These are phyloP conservation scores for Xiphophorus hellerii DNA, from an alignment of 2,113 vertebrate species.

Conservation along the genomic window DNA sequence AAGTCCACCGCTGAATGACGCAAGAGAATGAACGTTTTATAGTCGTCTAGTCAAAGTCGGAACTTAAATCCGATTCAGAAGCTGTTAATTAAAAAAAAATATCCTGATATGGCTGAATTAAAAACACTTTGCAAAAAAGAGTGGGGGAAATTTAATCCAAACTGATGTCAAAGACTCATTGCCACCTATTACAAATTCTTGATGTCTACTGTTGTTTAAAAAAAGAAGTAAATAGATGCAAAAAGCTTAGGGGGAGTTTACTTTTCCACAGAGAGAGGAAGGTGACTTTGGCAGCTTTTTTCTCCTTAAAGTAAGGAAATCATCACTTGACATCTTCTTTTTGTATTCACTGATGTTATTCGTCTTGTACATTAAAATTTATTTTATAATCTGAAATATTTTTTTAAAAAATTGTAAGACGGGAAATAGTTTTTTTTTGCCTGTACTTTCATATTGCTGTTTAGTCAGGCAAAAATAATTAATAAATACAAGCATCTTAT, in stretches of 20 bases:
- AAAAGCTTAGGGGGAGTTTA: not conserved
- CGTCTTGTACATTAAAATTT: not conserved
- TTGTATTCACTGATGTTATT: not conserved
- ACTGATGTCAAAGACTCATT: not conserved
- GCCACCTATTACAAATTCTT: not conserved
- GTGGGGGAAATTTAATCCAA: not conserved
- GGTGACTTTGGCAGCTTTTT: not conserved
- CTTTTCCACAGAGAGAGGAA: not conserved
- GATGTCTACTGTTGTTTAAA: not conserved
- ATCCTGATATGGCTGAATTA: not conserved
- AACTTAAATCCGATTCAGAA: not conserved
- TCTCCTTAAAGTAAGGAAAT: not conserved
- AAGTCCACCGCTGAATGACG: not conserved
- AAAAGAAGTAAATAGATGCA: not conserved
- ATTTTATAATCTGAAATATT: not conserved
- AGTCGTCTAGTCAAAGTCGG: not conserved
- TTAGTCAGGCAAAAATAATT: not conserved
- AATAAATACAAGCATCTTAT: slow-evolving; percentile 1
- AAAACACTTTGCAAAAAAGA: not conserved
- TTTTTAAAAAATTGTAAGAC: not conserved
- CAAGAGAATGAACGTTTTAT: not conserved
- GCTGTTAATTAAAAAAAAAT: not conserved
- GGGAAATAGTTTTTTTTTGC: not conserved
- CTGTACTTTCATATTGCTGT: not conserved
- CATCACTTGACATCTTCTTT: not conserved